Conservation (phyloP, 2,113 vertebrate species). For the Perccottus glenii region DNA sequence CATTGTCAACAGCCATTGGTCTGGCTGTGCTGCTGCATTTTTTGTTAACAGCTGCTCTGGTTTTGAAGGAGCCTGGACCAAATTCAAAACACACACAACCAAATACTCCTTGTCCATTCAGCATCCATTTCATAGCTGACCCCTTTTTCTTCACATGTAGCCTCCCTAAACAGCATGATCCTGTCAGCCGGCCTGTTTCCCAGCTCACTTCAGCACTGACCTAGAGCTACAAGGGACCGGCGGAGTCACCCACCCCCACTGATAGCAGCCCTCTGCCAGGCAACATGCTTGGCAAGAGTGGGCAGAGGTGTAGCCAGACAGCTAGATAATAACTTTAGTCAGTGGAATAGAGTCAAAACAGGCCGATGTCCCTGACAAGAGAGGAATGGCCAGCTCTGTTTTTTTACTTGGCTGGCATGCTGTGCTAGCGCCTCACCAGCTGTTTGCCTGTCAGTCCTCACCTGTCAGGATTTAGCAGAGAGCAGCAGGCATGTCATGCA, state of each 20-base stretch:
- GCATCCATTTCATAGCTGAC: conserved; percentile 50
- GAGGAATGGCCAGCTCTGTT: conserved; percentile 41
- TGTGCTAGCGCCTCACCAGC: conserved; percentile 61
- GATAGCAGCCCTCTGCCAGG: conserved; percentile 63
- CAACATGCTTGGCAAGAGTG: conserved; percentile 53
- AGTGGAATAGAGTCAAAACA: conserved; percentile 42
- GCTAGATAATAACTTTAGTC: conserved; percentile 59
- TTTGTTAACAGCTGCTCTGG: conserved; percentile 59
- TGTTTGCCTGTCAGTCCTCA: conserved; percentile 71
- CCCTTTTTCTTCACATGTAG: conserved; percentile 32
- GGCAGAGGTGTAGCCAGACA: conserved; percentile 48
- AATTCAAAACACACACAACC: conserved; percentile 49
- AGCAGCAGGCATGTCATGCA: conserved; percentile 58
- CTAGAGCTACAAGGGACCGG: conserved; percentile 56
- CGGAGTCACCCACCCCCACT: conserved; percentile 53
- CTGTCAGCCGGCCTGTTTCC: conserved; percentile 71
- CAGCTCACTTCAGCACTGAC: conserved; percentile 69
- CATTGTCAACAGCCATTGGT: conserved; percentile 66
- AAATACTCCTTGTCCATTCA: conserved; percentile 46
- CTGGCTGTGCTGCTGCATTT: conserved; percentile 46
- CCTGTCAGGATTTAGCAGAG: conserved; percentile 56
- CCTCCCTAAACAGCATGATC: conserved; percentile 64
- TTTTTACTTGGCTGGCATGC: conserved; percentile 56
- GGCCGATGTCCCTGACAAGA: conserved; percentile 42
- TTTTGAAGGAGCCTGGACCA: conserved; percentile 67